A percentile compares a stretch with the other conserved stretches of the same genome.
These are phyloP conservation scores for Camponotus fellah DNA, from an alignment of 2,888 invertebrate species.

Conservation along the genomic window DNA sequence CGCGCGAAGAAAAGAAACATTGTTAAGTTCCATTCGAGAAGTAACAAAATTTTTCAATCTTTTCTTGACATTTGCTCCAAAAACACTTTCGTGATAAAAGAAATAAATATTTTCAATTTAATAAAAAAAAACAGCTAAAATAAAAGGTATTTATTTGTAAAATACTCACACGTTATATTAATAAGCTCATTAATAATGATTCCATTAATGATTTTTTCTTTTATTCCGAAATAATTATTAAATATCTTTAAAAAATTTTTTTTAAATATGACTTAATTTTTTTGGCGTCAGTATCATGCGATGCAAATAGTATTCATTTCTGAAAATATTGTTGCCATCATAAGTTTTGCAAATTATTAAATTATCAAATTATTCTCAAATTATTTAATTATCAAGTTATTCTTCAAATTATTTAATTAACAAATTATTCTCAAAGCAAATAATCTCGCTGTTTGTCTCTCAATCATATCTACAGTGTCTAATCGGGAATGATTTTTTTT, in stretches of 20 bases:
- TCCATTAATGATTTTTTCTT: neutral
- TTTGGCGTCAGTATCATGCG: neutral
- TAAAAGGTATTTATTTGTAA: neutral
- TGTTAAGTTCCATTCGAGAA: neutral
- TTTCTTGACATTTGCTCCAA: neutral
- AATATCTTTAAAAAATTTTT: neutral
- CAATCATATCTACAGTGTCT: neutral
- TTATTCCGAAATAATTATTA: neutral
- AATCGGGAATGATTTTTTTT: neutral
- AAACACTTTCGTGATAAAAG: neutral
- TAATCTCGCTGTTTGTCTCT: neutral
- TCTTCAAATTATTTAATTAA: neutral
- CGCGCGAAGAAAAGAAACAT: neutral
- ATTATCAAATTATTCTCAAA: neutral
- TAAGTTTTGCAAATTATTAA: constrained; percentile 2
- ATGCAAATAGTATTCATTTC: neutral
- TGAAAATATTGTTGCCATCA: neutral
- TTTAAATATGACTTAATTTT: neutral
- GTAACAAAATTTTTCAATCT: neutral
- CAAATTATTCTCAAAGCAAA: neutral
- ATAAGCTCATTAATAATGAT: neutral
- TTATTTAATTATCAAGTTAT: neutral
- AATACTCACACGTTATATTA: neutral
- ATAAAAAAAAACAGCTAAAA: neutral
- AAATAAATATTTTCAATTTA: neutral